These are phyloP conservation scores for Dipodomys merriami DNA, from an alignment of 2,113 vertebrate genomes.

Conservation along the genomic window DNA sequence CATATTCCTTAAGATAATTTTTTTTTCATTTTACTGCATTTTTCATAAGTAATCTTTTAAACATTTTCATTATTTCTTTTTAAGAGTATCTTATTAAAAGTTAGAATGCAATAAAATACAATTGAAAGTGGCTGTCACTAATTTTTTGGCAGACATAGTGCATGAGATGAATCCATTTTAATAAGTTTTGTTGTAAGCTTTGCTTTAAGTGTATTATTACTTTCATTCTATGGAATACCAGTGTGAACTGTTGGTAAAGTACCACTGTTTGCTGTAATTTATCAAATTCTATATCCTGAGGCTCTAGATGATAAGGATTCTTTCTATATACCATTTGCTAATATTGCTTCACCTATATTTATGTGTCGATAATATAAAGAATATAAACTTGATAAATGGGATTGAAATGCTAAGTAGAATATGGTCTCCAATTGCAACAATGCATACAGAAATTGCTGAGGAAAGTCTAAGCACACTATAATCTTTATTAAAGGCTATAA, in stretches of 20 bases:
- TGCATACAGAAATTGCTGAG: not conserved
- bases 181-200: not conserved
- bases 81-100: not conserved
- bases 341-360: constrained; percentile 47
- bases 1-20: not conserved
- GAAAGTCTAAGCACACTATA: not conserved
- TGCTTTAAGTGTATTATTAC: constrained; percentile 7
- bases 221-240: not conserved
- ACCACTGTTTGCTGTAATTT: constrained; percentile 18
- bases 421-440: not conserved
- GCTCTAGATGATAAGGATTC: not conserved
- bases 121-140: not conserved
- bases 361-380: constrained; percentile 14
- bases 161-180: not conserved
- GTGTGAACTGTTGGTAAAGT: not conserved
- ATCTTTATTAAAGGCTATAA: constrained; percentile 45
- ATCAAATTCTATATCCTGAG: not conserved
- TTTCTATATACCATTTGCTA: constrained; percentile 39
- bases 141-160: constrained; percentile 15
- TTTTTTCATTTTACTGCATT: constrained; percentile 14
- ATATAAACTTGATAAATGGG: not conserved
- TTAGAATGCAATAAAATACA: constrained; percentile 28
- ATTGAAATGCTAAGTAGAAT: not conserved
- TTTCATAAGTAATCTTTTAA: constrained; percentile 40
- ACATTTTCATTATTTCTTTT: constrained; percentile 35